A percentile compares a stretch with the other conserved stretches of the same genome.
Conservation (phyloP, 1,140 invertebrate genomes). For the Procambarus virginalis region DNA sequence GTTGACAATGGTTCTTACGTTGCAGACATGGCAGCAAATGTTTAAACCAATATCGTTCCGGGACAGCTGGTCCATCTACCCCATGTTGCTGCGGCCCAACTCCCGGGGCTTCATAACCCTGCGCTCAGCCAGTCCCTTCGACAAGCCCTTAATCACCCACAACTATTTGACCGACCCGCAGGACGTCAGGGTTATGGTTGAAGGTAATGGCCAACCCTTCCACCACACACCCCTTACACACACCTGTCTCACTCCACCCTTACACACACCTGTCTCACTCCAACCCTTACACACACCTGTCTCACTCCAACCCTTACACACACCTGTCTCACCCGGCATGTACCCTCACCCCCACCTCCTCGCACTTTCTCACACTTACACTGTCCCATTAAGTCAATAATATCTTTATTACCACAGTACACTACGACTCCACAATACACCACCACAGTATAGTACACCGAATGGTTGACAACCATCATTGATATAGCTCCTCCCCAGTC, state of each 20-base stretch:
- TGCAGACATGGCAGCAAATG: conserved; percentile 70
- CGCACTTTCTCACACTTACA: too few relatives aligned
- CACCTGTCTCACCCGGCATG: too few relatives aligned
- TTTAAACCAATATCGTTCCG: conserved; percentile 81
- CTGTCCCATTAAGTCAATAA: too few relatives aligned
- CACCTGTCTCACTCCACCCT: background rate
- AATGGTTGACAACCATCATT: too few relatives aligned
- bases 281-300: background rate
- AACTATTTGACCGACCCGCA: conserved; percentile 89
- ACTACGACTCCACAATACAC: too few relatives aligned
- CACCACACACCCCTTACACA: background rate
- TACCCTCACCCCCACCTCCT: too few relatives aligned
- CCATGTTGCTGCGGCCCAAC: conserved; percentile 84
- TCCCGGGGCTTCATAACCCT: conserved; percentile 87
- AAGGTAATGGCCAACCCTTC: conserved; percentile 77
- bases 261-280: background rate
- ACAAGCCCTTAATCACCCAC: conserved; percentile 93
- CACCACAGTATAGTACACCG: too few relatives aligned
- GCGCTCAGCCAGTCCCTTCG: conserved; percentile 87
- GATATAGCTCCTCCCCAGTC: too few relatives aligned
- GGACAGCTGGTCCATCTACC: conserved; percentile 89
- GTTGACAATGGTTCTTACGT: conserved; percentile 5
- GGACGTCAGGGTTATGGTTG: conserved; percentile 86
- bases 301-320: background rate
- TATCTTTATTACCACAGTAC: too few relatives aligned